These are phyloP conservation scores for Champsocephalus esox DNA, from an alignment of 2,797 vertebrate species.

Conservation along the genomic window DNA sequence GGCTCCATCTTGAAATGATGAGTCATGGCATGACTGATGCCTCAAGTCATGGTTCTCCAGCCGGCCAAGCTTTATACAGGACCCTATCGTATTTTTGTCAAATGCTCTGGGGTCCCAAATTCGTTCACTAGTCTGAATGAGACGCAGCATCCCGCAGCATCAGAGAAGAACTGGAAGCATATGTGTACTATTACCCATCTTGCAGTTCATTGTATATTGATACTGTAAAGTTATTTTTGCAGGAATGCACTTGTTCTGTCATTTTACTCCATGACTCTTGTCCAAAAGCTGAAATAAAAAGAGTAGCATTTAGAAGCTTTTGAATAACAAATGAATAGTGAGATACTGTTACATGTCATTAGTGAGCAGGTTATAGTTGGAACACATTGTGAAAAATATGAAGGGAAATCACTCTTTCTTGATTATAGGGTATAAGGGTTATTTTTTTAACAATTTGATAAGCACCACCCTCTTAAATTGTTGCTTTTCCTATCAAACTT, in stretches of 20 bases:
- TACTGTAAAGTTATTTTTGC: slow-evolving; percentile 1
- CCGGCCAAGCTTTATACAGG: slow-evolving; percentile 22
- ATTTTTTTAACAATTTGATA: neutral
- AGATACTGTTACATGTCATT: neutral
- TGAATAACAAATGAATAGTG: neutral
- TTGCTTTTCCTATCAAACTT: neutral
- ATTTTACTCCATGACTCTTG: no score
- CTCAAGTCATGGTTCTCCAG: slow-evolving; percentile 33
- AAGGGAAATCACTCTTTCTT: neutral
- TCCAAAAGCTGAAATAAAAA: no score
- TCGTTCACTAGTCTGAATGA: slow-evolving; percentile 15
- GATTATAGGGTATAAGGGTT: neutral
- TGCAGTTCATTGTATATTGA: no score
- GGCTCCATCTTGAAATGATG: slow-evolving; percentile 42
- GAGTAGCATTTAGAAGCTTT: neutral
- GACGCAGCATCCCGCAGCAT: slow-evolving; percentile 1
- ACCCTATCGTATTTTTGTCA: slow-evolving; percentile 13
- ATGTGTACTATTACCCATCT: neutral
- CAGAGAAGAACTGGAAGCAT: neutral
- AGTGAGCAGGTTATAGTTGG: neutral
- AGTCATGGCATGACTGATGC: slow-evolving; percentile 54
- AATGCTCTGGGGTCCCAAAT: slow-evolving; percentile 10
- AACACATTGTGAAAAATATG: neutral
- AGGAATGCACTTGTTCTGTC: neutral
- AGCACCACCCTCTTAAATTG: neutral